A percentile compares a stretch with the other conserved stretches of the same genome.
Evolutionary conservation across 2,888 invertebrate species (phyloP).

Genomic region (Miltochrista miniata): DNA sequence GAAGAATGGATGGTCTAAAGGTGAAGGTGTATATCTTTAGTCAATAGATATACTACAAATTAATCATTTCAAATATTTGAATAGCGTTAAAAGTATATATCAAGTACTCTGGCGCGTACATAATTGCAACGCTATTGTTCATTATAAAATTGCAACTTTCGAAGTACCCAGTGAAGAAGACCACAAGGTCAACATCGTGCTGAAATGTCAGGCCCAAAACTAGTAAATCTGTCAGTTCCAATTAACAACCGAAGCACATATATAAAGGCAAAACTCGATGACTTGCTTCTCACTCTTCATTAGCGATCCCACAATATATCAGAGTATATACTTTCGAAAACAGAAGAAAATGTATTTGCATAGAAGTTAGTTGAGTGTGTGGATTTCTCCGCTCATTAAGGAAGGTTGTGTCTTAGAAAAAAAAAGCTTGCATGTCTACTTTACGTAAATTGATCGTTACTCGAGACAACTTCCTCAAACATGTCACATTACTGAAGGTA

Average conservation of each 20-base stretch:
- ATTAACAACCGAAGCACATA: slow-evolving; percentile 4
- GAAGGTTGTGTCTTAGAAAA: slow-evolving; percentile 58
- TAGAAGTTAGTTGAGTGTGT: slow-evolving; percentile 60
- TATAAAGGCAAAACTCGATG: slow-evolving; percentile 47
- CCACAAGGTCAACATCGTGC: not conserved
- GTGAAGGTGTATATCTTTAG: not conserved
- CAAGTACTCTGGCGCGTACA: not conserved
- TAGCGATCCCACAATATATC: slow-evolving; percentile 54
- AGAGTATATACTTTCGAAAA: slow-evolving; percentile 60
- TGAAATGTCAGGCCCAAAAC: not conserved
- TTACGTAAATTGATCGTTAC: slow-evolving; percentile 68
- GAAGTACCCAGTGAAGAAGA: not conserved
- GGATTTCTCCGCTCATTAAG: slow-evolving; percentile 76
- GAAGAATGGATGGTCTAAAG: not conserved
- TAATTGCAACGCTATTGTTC: not conserved
- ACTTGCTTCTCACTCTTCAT: slow-evolving; percentile 46
- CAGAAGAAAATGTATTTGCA: slow-evolving; percentile 72
- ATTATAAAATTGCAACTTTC: not conserved
- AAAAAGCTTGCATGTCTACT: slow-evolving; percentile 44
- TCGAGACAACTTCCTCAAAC: slow-evolving; percentile 61
- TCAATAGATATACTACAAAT: not conserved
- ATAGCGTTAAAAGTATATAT: not conserved
- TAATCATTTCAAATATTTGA: not conserved
- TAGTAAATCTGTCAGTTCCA: slow-evolving; percentile 2
- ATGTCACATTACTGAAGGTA: slow-evolving; percentile 42